Evolutionary conservation across 2,797 vertebrate species (phyloP).

Genomic region (Mareca strepera): DNA sequence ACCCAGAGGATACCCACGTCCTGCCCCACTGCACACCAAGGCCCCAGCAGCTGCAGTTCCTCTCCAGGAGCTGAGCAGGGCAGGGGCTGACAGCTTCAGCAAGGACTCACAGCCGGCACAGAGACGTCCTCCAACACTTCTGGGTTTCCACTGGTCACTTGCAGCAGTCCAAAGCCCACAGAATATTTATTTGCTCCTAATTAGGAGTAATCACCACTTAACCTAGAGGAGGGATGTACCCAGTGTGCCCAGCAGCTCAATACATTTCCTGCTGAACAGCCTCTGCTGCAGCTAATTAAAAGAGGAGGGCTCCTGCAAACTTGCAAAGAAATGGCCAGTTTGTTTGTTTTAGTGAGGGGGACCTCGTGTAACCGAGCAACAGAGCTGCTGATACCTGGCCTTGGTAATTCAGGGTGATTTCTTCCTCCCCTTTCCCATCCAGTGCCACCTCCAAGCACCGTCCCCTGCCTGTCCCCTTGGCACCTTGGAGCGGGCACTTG

Average conservation of each 20-base stretch:
- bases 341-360: not conserved
- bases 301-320: not conserved
- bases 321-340: not conserved
- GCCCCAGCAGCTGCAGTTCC: not conserved
- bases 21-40: not conserved
- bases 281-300: conserved; percentile 2
- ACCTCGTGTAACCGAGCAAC: not conserved
- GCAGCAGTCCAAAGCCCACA: not conserved
- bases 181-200: conserved; percentile 66
- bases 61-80: not conserved
- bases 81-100: not conserved
- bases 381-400: not conserved
- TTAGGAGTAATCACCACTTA: conserved; percentile 69
- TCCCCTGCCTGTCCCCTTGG: not conserved
- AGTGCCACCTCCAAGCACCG: not conserved
- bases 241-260: conserved; percentile 8
- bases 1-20: not conserved
- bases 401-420: not conserved
- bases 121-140: not conserved
- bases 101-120: not conserved
- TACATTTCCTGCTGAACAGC: not conserved
- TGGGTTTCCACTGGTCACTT: not conserved
- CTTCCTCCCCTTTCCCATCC: not conserved
- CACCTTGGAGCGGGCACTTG: too few species aligned
- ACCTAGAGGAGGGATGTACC: conserved; percentile 28